Evolutionary conservation across 2,113 vertebrate genomes (phyloP), one percentile per base, ranked within the genome.

Genomic region (Ciconia boyciana): DNA sequence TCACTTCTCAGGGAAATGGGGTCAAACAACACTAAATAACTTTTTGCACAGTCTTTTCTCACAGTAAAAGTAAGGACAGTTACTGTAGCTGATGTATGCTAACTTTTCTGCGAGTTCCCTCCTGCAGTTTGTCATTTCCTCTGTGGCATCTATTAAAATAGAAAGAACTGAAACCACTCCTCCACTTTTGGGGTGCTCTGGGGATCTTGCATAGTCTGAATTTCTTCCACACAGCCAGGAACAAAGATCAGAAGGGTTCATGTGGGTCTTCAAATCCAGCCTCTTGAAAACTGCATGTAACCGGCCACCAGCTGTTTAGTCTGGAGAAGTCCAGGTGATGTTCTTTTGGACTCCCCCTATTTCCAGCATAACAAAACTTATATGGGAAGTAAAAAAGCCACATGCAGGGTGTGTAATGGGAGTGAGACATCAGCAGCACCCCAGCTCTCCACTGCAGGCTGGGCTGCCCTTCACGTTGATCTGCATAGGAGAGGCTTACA

Each of bases 171-270:
- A 82, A 91, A 71, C 8, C 12, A 79, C 2, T 13, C 9, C 28
- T 82, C 5, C 36, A 25, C 16, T 71, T 60, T 31, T 68, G 22
- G 36, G 16, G 11, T 0, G 0, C 28, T 52, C 85, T 57, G 57
- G 34, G 58, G 66, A 57, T 11, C 43, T 81, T 41, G 25, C 12
- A 4, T 25, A 15, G 34, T 29, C 29, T 72, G 64, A 32, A 48
- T 46, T 61, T 84, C 13, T 66, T 66, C 43, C 31, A 8, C 8
- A 2, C 13, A 34, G 41, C 20, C 54, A 34, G 52, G 54, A 77
- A 13, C 8, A 62, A 72, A 52, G 58, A 26, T 76, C 36, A 52
- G 64, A 72, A 77, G 16, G 15, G 22, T 39, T 58, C 22, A 41
- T 9, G 19, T 31, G 26, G 12, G 39, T 69, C 34, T 82, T 69